Base-by-base conservation (phyloP, 2,797 vertebrate species). In the Knipowitschia caucasica region DNA sequence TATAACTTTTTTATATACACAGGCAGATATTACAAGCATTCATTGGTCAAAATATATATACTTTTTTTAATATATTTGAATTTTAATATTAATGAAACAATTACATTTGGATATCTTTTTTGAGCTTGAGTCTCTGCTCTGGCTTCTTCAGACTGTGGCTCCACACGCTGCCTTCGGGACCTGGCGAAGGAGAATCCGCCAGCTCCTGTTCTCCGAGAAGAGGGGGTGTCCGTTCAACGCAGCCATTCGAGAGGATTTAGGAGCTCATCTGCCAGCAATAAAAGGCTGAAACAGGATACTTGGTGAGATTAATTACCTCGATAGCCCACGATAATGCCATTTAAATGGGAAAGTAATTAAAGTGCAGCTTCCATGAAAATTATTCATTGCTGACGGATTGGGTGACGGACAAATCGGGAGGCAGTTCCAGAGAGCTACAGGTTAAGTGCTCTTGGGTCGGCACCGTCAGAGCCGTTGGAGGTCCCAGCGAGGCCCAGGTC, bases 341-440 rank as follows among this genome's bases (percentile, higher is more conserved):
- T 96, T 94, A 98, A 98, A 97, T 94, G 92, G 94, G 92, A 94
- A 96, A 93, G 93, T 99, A 99, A 99, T 99, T 99, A 99, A 98
- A 97, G 95, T 96, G 94, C 95, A 98, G 93, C 93, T 94, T 97
- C 94, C 95, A 98, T 98, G 95, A 98, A 99, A 99, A 98, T 96
- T 97, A 98, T 99, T 98, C 95, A 98, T 98, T 96, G 94, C 93
- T 93, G 92, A 93, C 91, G 91, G 93, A 97, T 95, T 93, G 92
- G 89, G 92, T 96, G 93, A 96, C 93, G 92, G 94, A 94, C 93
- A 92, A 95, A 95, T 95, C 92, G 91, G 93, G 91, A 93, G 91
- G 84, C 91, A 92, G 90, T 93, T 92, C 79, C 84, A 91, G 89
- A 94, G 93, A 92, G 88, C 92, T 89, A 92, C 91, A 92, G 94